phyloP scores from a whole-genome alignment of 2,888 invertebrate genomes.

The Trachelus troglodyta region DNA sequence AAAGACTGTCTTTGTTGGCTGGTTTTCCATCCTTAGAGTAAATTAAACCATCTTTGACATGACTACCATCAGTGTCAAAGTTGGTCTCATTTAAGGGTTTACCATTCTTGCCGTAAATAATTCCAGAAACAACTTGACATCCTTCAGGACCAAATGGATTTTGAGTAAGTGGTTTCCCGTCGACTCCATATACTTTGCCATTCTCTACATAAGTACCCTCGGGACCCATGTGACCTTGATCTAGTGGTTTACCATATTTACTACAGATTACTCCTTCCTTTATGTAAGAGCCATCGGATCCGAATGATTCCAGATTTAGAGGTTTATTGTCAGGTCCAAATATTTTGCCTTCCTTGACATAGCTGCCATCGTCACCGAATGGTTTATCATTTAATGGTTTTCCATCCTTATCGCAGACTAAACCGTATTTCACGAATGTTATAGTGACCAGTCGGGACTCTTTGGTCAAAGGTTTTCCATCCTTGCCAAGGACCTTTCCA shows the following conservation, averaged over 20 bases:
- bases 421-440: conserved; percentile 17
- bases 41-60: conserved; percentile 19
- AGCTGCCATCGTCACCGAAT: conserved; percentile 12
- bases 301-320: conserved; percentile 25
- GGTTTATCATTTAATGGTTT: conserved; percentile 13
- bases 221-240: conserved; percentile 28
- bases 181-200: conserved; percentile 15
- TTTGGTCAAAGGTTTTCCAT: conserved; percentile 18
- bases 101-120: conserved; percentile 30
- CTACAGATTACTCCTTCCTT: conserved; percentile 16
- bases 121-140: conserved; percentile 18
- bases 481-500: conserved; percentile 14
- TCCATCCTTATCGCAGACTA: conserved; percentile 14
- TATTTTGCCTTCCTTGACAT: conserved; percentile 18
- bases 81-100: conserved; percentile 13
- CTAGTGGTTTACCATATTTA: conserved; percentile 12
- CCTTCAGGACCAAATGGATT: conserved; percentile 21
- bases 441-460: conserved; percentile 51
- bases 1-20: conserved; percentile 12
- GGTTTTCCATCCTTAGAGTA: conserved; percentile 14
- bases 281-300: conserved; percentile 12
- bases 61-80: conserved; percentile 16
- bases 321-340: conserved; percentile 14
- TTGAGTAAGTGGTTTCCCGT: conserved; percentile 16
- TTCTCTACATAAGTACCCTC: conserved; percentile 17